Conservation (phyloP, 2,888 invertebrate genomes). For the Siphonodentalium dalli region DNA sequence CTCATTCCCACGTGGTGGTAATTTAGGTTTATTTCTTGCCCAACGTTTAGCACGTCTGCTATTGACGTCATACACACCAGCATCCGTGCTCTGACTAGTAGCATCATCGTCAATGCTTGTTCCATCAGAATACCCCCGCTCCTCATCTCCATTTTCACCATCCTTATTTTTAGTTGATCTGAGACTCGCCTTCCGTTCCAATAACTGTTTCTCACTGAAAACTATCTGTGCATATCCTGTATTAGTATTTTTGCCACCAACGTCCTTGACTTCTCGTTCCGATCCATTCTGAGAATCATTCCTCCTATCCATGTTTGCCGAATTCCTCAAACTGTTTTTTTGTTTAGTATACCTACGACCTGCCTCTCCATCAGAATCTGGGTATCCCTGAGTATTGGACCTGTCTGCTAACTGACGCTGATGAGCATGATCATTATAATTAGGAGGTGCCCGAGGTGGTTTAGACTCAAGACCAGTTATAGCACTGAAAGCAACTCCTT, state of each 20-base stretch:
- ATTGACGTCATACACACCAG: too few relatives aligned
- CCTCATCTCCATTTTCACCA: neutral
- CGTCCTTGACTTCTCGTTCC: neutral
- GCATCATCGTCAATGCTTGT: too few relatives aligned
- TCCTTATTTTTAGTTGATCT: constrained; percentile 8
- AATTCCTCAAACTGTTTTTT: neutral
- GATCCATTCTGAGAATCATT: neutral
- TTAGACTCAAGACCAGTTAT: too few relatives aligned
- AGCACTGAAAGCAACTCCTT: too few relatives aligned
- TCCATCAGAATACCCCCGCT: neutral
- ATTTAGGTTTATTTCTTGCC: too few relatives aligned
- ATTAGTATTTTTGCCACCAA: too few relatives aligned
- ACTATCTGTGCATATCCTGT: too few relatives aligned
- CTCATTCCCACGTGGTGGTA: too few relatives aligned
- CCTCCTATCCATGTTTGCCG: neutral
- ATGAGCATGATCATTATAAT: neutral
- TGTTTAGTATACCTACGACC: neutral
- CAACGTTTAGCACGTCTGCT: too few relatives aligned
- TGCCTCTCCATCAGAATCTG: neutral
- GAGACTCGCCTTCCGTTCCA: too few relatives aligned
- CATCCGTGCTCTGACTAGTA: too few relatives aligned
- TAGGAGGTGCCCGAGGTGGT: neutral
- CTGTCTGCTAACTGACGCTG: neutral
- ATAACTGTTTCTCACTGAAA: too few relatives aligned
- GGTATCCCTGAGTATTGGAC: neutral